Evolutionary conservation across 2,797 vertebrate species (phyloP).

Genomic region (Coluber constrictor): DNA sequence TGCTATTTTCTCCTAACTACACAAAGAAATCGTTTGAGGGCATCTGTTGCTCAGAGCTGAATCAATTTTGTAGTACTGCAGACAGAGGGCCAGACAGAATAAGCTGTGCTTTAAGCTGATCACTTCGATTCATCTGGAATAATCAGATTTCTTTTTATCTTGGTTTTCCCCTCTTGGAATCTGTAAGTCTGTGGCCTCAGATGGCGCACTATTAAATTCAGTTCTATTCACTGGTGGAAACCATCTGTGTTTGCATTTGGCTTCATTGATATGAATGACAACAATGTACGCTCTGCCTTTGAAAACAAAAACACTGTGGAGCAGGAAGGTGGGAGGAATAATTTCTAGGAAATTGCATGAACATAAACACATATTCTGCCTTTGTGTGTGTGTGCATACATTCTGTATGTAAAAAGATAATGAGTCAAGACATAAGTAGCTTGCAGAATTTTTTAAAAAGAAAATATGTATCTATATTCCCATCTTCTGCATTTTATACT

Average conservation of each 20-base stretch:
- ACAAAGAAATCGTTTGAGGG: constrained; percentile 10
- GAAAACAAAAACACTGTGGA: constrained; percentile 1
- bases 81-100: constrained; percentile 31
- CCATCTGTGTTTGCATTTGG: constrained; percentile 65
- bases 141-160: constrained; percentile 64
- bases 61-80: constrained; percentile 18
- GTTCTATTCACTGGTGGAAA: constrained; percentile 55
- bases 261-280: constrained; percentile 54
- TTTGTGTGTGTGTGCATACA: background rate
- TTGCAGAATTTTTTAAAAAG: background rate
- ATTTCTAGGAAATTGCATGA: background rate
- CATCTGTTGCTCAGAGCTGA: constrained; percentile 2
- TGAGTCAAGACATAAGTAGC: background rate
- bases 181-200: constrained; percentile 61
- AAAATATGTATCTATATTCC: background rate
- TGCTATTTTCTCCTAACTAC: constrained; percentile 8
- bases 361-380: background rate
- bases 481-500: background rate
- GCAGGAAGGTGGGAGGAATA: background rate
- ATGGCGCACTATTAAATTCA: constrained; percentile 59
- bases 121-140: constrained; percentile 53
- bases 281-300: background rate
- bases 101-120: constrained; percentile 42
- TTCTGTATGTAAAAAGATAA: background rate
- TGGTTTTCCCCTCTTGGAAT: constrained; percentile 45